These are phyloP conservation scores for Lycophotia porphyrea DNA, from an alignment of 2,888 invertebrate species.

Conservation along the genomic window DNA sequence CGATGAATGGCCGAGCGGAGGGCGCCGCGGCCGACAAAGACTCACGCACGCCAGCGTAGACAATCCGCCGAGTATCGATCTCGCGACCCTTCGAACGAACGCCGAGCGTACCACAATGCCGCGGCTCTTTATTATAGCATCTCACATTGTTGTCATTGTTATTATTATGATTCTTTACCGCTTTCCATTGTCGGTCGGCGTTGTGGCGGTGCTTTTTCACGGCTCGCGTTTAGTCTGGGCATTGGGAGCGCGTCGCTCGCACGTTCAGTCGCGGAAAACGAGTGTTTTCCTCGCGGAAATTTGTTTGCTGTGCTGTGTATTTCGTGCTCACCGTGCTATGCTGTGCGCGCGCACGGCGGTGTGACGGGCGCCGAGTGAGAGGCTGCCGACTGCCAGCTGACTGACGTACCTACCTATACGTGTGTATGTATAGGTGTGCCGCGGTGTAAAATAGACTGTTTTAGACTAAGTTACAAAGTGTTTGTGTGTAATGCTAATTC, in stretches of 20 bases:
- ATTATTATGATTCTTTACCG: constrained; percentile 91
- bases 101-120: constrained; percentile 89
- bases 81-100: constrained; percentile 89
- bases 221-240: constrained; percentile 90
- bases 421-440: constrained; percentile 56
- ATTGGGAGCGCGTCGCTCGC: constrained; percentile 90
- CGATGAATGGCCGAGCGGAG: constrained; percentile 79
- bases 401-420: constrained; percentile 63
- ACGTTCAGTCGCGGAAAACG: constrained; percentile 89
- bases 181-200: constrained; percentile 90
- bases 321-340: constrained; percentile 74
- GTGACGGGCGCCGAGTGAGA: constrained; percentile 72
- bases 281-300: constrained; percentile 87
- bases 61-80: constrained; percentile 89
- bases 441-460: constrained; percentile 66
- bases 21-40: constrained; percentile 82
- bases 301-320: constrained; percentile 78
- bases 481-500: constrained; percentile 28
- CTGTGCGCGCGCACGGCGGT: constrained; percentile 78
- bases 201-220: constrained; percentile 91
- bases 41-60: constrained; percentile 87
- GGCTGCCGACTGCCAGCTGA: constrained; percentile 68
- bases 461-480: constrained; percentile 51
- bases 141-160: constrained; percentile 91
- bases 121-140: constrained; percentile 90